phyloP scores from a whole-genome alignment of 2,797 vertebrate genomes.

The Chrysocyon brachyurus region DNA sequence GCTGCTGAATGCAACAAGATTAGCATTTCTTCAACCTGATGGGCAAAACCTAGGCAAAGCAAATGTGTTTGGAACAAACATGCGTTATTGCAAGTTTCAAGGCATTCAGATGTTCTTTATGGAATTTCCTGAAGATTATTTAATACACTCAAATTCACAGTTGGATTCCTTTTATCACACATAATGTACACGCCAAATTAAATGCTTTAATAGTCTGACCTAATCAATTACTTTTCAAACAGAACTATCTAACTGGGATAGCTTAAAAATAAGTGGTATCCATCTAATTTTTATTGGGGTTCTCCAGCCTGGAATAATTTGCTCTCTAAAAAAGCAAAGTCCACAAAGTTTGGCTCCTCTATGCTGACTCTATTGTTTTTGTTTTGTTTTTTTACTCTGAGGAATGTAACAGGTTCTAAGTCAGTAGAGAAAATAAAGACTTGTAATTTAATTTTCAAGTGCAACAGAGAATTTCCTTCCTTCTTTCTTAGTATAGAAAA shows the following conservation, averaged over 20 bases:
- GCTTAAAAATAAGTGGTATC: slow-evolving; percentile 72
- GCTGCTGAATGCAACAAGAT: slow-evolving; percentile 86
- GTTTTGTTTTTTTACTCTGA: slow-evolving; percentile 63
- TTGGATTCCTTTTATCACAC: slow-evolving; percentile 79
- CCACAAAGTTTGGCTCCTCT: slow-evolving; percentile 81
- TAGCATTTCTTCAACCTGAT: slow-evolving; percentile 85
- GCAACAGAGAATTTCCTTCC: slow-evolving; percentile 77
- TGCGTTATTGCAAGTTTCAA: slow-evolving; percentile 78
- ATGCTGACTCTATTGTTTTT: slow-evolving; percentile 75
- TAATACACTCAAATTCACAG: slow-evolving; percentile 84
- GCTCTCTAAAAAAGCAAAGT: slow-evolving; percentile 69
- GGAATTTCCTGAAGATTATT: slow-evolving; percentile 82
- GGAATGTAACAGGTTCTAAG: slow-evolving; percentile 81
- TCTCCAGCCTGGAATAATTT: slow-evolving; percentile 80
- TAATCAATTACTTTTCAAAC: slow-evolving; percentile 83
- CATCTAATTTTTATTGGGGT: slow-evolving; percentile 75
- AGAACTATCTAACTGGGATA: slow-evolving; percentile 76
- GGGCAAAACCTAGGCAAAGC: slow-evolving; percentile 82
- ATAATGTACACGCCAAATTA: slow-evolving; percentile 80
- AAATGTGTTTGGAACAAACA: slow-evolving; percentile 84
- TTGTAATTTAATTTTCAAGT: slow-evolving; percentile 85
- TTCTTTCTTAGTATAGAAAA: slow-evolving; percentile 72
- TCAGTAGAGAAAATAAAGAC: slow-evolving; percentile 82
- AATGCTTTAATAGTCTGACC: slow-evolving; percentile 82
- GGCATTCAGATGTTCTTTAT: slow-evolving; percentile 72